Percentiles rank a stretch among this genome's conserved stretches.
Conservation (phyloP, 2,797 vertebrate genomes). For the Sylvia borin region DNA sequence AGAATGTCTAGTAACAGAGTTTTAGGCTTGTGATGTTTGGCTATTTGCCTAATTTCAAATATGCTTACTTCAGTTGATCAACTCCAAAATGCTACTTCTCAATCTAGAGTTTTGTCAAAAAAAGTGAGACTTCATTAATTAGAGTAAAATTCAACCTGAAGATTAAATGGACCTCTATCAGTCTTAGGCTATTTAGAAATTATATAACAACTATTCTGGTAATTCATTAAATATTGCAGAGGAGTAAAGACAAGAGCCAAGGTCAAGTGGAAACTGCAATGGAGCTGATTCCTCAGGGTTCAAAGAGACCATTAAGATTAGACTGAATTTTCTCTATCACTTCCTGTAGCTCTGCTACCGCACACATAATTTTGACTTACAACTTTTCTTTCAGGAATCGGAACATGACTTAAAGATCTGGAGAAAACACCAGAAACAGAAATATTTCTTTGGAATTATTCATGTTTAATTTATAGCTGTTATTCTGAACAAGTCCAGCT, state of each 20-base stretch:
- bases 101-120: background rate
- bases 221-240: background rate
- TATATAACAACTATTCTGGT: background rate
- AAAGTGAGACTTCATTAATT: background rate
- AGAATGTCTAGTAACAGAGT: background rate
- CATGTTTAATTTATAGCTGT: rapidly evolving
- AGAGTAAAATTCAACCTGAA: background rate
- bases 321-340: background rate
- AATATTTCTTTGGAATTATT: background rate
- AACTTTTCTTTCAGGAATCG: background rate
- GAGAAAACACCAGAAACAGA: background rate
- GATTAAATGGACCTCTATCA: background rate
- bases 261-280: background rate
- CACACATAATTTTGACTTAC: background rate
- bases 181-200: background rate
- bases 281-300: background rate
- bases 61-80: background rate
- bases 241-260: background rate
- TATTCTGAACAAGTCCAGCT: background rate
- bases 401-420: background rate
- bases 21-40: background rate
- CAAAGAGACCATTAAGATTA: background rate
- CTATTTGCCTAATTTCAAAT: background rate
- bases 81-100: background rate
- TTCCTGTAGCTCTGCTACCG: background rate